phyloP scores from a whole-genome alignment of 1,140 invertebrate species.

The Hermetia illucens region DNA sequence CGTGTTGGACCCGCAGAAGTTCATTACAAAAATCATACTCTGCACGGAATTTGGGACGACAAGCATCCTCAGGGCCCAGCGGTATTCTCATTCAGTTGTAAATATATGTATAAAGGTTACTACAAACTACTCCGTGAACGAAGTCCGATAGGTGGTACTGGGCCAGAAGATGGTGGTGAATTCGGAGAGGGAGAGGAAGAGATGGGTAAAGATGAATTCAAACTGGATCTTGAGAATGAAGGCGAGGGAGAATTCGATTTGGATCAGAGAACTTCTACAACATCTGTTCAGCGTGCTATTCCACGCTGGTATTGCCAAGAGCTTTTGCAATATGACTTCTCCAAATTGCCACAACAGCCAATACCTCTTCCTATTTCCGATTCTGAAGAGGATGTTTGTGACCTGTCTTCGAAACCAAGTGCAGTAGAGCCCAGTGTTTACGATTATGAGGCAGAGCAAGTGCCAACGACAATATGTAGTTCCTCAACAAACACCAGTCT shows the following conservation, averaged over 20 bases:
- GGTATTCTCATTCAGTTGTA: constrained; percentile 49
- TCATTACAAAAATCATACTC: constrained; percentile 36
- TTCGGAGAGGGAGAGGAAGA: constrained; percentile 8
- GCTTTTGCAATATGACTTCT: constrained; percentile 45
- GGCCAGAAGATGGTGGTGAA: constrained; percentile 10
- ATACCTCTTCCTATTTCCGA: constrained; percentile 42
- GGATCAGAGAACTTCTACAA: constrained; percentile 16
- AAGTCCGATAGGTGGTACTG: too few species aligned
- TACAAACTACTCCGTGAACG: constrained; percentile 20
- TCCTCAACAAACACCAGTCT: too few species aligned
- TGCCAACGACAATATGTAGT: too few species aligned
- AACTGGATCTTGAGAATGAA: background rate
- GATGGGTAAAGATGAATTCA: background rate
- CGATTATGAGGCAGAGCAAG: too few species aligned
- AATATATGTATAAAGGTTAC: constrained; percentile 51
- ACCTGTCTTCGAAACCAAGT: constrained; percentile 27
- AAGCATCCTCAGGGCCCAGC: constrained; percentile 48
- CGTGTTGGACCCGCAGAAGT: constrained; percentile 53
- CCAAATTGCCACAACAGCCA: constrained; percentile 49
- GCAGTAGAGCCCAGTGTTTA: too few species aligned
- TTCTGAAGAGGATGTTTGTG: constrained; percentile 33
- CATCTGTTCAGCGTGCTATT: too few species aligned
- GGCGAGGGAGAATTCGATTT: background rate
- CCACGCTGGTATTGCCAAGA: constrained; percentile 51
- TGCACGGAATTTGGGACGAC: constrained; percentile 47